These are phyloP conservation scores for Gymnodraco acuticeps DNA, from an alignment of 2,797 vertebrate genomes.

Conservation along the genomic window DNA sequence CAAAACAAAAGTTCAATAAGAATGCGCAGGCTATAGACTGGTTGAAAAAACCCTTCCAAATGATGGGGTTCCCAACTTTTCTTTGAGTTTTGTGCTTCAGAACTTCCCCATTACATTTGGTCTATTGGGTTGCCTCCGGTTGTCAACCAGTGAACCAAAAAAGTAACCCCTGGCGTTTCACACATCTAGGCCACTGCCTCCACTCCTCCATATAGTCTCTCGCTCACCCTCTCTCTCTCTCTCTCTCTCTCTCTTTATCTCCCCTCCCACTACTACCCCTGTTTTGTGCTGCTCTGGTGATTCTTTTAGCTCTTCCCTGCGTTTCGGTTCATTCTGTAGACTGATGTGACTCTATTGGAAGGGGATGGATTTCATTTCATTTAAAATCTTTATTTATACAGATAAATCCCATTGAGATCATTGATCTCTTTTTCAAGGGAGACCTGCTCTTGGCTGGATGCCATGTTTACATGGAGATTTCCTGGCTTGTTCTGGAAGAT, in stretches of 20 bases:
- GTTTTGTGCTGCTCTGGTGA: conserved; percentile 64
- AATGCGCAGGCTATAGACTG: neutral
- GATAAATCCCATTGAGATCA: no score
- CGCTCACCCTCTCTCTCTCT: conserved; percentile 27
- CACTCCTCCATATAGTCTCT: conserved; percentile 38
- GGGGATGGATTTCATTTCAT: no score
- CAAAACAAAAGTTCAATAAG: conserved; percentile 23
- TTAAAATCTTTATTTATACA: no score
- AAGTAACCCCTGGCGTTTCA: conserved; percentile 68
- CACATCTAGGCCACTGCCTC: conserved; percentile 71
- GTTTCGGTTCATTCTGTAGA: conserved; percentile 53
- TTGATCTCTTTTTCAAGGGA: no score
- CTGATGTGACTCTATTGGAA: conserved; percentile 53
- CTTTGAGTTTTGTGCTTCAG: conserved; percentile 39
- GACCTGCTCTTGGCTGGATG: no score
- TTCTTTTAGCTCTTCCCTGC: conserved; percentile 53
- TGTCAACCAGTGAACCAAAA: conserved; percentile 65
- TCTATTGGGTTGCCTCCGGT: conserved; percentile 31
- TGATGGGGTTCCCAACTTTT: conserved; percentile 40
- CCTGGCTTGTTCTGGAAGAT: conserved; percentile 62
- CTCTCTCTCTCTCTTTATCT: conserved; percentile 31
- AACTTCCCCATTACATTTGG: conserved; percentile 45
- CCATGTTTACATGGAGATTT: conserved; percentile 73
- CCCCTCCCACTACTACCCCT: conserved; percentile 67
- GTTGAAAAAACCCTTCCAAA: neutral